Evolutionary conservation across 2,113 vertebrate genomes (phyloP).

Genomic region (Oxyruncus cristatus): DNA sequence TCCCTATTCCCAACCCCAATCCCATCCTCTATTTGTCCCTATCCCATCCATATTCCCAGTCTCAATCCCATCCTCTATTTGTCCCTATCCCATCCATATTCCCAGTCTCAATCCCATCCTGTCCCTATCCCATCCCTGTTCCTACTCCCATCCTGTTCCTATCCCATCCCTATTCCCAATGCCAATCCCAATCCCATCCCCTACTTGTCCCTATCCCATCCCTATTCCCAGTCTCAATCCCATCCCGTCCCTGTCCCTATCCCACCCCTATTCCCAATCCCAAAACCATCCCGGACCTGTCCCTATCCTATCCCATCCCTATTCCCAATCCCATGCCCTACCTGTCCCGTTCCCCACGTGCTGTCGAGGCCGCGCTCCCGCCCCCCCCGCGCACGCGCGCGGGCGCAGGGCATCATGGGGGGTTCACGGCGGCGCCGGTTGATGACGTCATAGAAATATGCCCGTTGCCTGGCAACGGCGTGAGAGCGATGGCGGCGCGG

Average conservation of each 20-base stretch:
- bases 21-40: no score
- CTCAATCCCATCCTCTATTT: not conserved
- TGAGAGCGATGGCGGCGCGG: not conserved
- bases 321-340: not conserved
- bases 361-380: not conserved
- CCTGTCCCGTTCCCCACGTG: not conserved
- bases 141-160: no score
- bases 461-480: not conserved
- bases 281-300: no score
- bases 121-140: not conserved
- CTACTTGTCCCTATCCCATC: not conserved
- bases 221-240: not conserved
- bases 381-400: not conserved
- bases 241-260: no score
- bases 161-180: not conserved
- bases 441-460: not conserved
- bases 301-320: no score
- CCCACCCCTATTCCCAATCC: no score
- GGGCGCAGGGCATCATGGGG: not conserved
- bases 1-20: not conserved
- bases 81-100: not conserved
- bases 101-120: not conserved
- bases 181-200: not conserved
- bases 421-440: rapidly evolving
- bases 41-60: not conserved